Evolutionary conservation across 2,113 vertebrate species (phyloP).

Genomic region (Cyprinus carpio): DNA sequence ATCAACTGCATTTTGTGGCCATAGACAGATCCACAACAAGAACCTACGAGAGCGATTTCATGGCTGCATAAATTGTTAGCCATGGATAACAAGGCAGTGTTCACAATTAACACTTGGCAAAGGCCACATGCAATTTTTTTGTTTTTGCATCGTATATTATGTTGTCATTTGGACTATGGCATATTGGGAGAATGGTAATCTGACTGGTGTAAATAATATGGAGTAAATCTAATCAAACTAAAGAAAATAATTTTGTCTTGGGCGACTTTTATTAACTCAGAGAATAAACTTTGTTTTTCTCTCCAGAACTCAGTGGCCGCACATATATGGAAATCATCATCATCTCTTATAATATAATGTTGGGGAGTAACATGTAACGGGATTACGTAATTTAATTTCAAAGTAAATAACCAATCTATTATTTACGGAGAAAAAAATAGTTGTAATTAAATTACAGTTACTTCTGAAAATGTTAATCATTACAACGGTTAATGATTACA

Average conservation of each 20-base stretch:
- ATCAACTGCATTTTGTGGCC: constrained; percentile 7
- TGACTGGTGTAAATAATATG: not conserved
- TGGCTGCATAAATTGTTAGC: not conserved
- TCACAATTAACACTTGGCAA: not conserved
- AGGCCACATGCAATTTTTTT: not conserved
- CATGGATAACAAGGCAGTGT: not conserved
- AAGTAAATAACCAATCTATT: no score
- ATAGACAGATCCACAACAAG: not conserved
- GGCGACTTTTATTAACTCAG: not conserved
- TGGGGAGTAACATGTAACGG: no score
- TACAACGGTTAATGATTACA: no score
- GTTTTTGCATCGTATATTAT: not conserved
- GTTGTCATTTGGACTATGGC: not conserved
- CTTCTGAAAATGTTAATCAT: no score
- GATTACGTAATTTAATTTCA: no score
- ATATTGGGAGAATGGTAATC: not conserved
- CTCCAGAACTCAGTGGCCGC: no score
- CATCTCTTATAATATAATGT: no score
- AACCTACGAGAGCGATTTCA: not conserved
- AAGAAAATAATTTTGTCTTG: not conserved
- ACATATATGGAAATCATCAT: no score
- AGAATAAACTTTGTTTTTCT: no score
- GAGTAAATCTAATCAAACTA: not conserved
- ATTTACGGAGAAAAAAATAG: no score
- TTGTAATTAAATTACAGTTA: no score